phyloP scores from a whole-genome alignment of 2,888 invertebrate species.

The Glyphotaelius pellucidus region DNA sequence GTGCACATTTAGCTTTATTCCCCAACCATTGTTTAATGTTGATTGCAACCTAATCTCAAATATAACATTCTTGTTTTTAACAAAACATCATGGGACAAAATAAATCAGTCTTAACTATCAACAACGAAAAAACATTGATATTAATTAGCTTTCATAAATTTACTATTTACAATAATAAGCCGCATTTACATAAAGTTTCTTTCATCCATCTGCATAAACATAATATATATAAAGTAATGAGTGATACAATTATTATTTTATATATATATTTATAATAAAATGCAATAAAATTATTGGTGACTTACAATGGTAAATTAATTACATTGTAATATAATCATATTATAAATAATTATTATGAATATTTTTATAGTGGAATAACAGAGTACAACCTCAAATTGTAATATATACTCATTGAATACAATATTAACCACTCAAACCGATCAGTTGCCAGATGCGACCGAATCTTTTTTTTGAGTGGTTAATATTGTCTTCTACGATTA shows the following conservation, averaged over 20 bases:
- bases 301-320: neutral
- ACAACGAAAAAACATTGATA: slow-evolving; percentile 44
- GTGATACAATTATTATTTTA: neutral
- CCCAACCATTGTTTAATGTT: slow-evolving; percentile 43
- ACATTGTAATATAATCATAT: neutral
- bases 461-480: no score
- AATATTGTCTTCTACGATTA: no score
- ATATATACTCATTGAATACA: no score
- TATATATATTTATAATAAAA: neutral
- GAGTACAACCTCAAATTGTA: no score
- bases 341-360: neutral
- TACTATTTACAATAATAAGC: slow-evolving; percentile 57
- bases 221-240: slow-evolving; percentile 6
- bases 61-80: slow-evolving; percentile 34
- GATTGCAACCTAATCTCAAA: slow-evolving; percentile 33
- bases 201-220: neutral
- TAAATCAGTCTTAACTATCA: slow-evolving; percentile 64
- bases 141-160: slow-evolving; percentile 28
- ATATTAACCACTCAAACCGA: no score
- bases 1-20: slow-evolving; percentile 45
- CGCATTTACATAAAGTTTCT: slow-evolving; percentile 35
- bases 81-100: slow-evolving; percentile 51
- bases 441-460: no score
- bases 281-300: neutral
- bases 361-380: no score